A percentile compares a stretch with the other conserved stretches of the same genome.
phyloP scores from a whole-genome alignment of 2,797 vertebrate species.

The Anguilla pacifica region DNA sequence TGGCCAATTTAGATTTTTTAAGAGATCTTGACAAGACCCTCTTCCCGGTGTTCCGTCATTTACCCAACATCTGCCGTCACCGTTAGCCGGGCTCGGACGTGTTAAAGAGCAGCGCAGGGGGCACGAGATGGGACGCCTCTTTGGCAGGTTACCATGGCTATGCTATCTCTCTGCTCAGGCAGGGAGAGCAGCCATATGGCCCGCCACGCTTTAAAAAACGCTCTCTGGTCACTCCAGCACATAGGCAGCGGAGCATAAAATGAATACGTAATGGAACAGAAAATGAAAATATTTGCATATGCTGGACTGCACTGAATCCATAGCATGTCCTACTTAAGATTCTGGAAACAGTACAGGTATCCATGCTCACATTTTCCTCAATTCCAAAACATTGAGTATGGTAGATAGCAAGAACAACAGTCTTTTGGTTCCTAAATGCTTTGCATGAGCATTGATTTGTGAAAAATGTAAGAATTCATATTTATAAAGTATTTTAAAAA shows the following conservation, averaged over 20 bases:
- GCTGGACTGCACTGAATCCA: neutral
- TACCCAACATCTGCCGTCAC: constrained; percentile 53
- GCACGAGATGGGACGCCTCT: constrained; percentile 39
- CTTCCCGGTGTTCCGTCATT: constrained; percentile 55
- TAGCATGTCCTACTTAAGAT: neutral
- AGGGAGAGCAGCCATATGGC: constrained; percentile 41
- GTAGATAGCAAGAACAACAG: neutral
- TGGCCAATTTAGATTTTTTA: neutral
- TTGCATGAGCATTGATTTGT: neutral
- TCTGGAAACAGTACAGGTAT: neutral
- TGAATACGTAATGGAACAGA: neutral
- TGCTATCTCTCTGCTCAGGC: constrained; percentile 27
- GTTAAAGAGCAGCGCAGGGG: constrained; percentile 48
- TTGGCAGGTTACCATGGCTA: constrained; percentile 9
- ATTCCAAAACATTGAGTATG: neutral
- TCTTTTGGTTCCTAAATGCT: neutral
- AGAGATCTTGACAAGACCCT: neutral
- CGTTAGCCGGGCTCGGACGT: constrained; percentile 48
- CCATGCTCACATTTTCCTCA: neutral
- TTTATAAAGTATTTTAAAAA: neutral
- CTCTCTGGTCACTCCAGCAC: neutral
- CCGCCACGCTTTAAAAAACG: neutral
- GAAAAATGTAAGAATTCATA: neutral
- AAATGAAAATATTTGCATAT: neutral
- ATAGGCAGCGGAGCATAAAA: neutral